Conservation (phyloP, 2,113 vertebrate genomes). For the Murina feae region DNA sequence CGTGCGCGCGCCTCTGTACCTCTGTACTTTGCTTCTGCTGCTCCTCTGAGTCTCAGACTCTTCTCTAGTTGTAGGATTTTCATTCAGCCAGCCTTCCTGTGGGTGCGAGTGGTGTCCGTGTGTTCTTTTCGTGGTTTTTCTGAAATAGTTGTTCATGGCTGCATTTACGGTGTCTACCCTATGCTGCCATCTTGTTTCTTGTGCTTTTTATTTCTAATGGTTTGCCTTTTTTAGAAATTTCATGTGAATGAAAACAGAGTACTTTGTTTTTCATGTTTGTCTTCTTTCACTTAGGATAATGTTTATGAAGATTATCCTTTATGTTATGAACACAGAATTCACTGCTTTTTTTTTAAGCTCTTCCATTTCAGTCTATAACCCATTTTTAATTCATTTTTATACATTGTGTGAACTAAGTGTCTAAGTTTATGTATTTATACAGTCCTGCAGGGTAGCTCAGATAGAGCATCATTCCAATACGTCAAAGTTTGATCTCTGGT, state of each 20-base stretch:
- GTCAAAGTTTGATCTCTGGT: not conserved
- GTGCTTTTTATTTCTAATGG: not conserved
- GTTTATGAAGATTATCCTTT: not conserved
- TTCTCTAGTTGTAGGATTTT: too few relatives aligned
- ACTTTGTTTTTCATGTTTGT: not conserved
- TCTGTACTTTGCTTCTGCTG: too few relatives aligned
- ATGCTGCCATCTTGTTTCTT: too few relatives aligned
- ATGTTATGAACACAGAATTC: not conserved
- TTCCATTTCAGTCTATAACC: not conserved
- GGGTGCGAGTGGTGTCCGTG: too few relatives aligned
- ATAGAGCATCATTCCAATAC: not conserved
- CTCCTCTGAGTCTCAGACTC: too few relatives aligned
- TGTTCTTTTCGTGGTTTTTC: too few relatives aligned
- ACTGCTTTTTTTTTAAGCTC: not conserved
- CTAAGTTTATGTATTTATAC: not conserved
- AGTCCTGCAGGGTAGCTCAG: not conserved
- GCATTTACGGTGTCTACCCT: too few relatives aligned
- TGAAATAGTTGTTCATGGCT: too few relatives aligned
- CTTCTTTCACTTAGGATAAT: not conserved
- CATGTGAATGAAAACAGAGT: not conserved
- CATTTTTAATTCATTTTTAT: not conserved
- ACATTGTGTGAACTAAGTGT: not conserved
- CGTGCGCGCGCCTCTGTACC: too few relatives aligned
- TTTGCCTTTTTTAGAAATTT: constrained; percentile 14
- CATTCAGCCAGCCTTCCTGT: too few relatives aligned